Evolutionary conservation across 53 echinoderm and acorn worm species (phyloP).

Genomic region (Patiria pectinifera): DNA sequence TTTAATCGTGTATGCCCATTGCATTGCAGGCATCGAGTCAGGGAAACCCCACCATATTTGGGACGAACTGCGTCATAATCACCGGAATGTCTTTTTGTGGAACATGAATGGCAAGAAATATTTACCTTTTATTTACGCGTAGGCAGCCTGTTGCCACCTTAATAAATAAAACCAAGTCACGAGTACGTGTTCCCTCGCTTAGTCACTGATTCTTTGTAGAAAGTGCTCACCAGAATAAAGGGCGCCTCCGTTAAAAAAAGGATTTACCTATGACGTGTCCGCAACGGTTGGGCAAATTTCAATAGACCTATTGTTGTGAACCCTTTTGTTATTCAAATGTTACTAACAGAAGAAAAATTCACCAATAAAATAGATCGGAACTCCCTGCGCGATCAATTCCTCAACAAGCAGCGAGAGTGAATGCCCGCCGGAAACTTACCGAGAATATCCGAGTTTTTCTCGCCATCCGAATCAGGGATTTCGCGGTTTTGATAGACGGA

Average conservation of each 20-base stretch:
- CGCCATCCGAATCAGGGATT: background rate
- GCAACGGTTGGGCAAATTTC: background rate
- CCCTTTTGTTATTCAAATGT: slow-evolving; percentile 59
- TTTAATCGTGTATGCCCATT: background rate
- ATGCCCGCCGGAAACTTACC: background rate
- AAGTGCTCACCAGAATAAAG: background rate
- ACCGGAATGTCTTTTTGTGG: background rate
- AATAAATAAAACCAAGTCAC: background rate
- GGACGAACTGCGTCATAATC: background rate
- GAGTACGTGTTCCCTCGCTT: background rate
- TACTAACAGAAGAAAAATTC: background rate
- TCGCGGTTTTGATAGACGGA: background rate
- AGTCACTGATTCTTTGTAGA: slow-evolving; percentile 13
- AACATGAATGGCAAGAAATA: background rate
- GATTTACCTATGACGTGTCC: slow-evolving; percentile 46
- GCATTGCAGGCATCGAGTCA: no score
- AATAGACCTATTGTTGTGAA: background rate
- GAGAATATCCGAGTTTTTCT: background rate
- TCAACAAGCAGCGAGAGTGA: background rate
- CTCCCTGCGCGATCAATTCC: background rate
- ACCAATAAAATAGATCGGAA: background rate
- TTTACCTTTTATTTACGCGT: slow-evolving; percentile 27
- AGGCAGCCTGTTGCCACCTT: slow-evolving; percentile 10
- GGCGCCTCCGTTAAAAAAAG: background rate
- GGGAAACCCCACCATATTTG: background rate